Conservation (phyloP, 2,888 invertebrate genomes). For the Busseola fusca region DNA sequence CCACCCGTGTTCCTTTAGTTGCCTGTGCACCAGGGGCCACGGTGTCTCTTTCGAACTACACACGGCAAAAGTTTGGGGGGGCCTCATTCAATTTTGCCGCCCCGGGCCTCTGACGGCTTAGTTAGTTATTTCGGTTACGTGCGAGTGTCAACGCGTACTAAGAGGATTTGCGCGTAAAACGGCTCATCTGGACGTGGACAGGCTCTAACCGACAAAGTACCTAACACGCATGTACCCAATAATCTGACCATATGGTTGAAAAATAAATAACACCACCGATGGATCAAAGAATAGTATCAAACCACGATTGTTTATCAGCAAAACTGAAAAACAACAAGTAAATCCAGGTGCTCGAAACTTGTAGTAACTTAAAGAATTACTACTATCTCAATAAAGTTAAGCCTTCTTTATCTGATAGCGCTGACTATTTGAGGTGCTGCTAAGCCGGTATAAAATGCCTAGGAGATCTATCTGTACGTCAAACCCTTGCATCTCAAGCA, state of each 20-base stretch:
- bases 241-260: too few relatives aligned
- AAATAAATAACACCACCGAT: not conserved
- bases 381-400: constrained; percentile 64
- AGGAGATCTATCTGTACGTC: constrained; percentile 11
- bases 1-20: too few relatives aligned
- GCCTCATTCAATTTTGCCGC: too few relatives aligned
- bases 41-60: too few relatives aligned
- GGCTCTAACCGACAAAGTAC: not conserved
- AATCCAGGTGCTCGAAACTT: constrained; percentile 18
- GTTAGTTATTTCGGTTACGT: too few relatives aligned
- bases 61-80: too few relatives aligned
- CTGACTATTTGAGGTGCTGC: constrained; percentile 53
- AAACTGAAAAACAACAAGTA: constrained; percentile 23
- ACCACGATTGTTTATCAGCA: not conserved
- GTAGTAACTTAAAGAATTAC: constrained; percentile 55
- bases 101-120: too few relatives aligned
- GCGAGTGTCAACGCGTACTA: too few relatives aligned
- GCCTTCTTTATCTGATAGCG: constrained; percentile 65
- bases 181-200: too few relatives aligned
- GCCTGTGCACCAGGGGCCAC: too few relatives aligned
- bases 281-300: not conserved
- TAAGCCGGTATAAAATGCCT: constrained; percentile 52
- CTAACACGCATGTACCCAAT: not conserved
- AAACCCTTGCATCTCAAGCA: constrained; percentile 28
- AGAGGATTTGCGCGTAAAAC: too few relatives aligned